Conservation (phyloP, 2,113 vertebrate genomes). For the Oryzias javanicus region DNA sequence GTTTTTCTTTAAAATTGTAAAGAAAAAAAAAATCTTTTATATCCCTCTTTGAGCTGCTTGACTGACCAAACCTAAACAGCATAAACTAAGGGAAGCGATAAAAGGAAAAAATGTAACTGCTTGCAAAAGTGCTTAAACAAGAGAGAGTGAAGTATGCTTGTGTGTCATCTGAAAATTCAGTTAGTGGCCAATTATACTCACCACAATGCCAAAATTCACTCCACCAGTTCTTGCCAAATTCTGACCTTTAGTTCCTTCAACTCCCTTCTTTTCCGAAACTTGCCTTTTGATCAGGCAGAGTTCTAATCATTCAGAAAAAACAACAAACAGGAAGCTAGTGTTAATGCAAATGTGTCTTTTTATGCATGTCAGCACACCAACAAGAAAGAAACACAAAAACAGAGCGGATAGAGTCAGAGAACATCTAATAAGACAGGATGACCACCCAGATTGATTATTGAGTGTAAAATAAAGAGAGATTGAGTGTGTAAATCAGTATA, state of each 20-base stretch:
- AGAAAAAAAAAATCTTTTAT: background rate
- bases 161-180: slow-evolving; percentile 15
- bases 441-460: too few relatives aligned
- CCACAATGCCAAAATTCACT: slow-evolving; percentile 96
- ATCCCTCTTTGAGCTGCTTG: slow-evolving; percentile 10
- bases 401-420: background rate
- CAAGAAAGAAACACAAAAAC: slow-evolving; percentile 12
- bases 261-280: too few relatives aligned
- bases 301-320: slow-evolving; percentile 87
- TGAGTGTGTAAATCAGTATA: too few relatives aligned
- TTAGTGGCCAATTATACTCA: slow-evolving; percentile 75
- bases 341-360: slow-evolving; percentile 56
- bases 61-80: slow-evolving; percentile 1
- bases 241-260: slow-evolving; percentile 89
- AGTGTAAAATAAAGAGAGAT: too few relatives aligned
- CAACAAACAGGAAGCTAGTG: slow-evolving; percentile 23
- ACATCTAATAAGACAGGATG: too few relatives aligned
- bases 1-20: slow-evolving; percentile 12
- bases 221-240: slow-evolving; percentile 93
- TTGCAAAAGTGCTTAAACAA: slow-evolving; percentile 10
- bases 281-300: too few relatives aligned
- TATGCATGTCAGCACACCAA: slow-evolving; percentile 30
- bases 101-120: slow-evolving; percentile 3
- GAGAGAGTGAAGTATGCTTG: slow-evolving; percentile 14
- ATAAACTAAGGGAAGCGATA: slow-evolving; percentile 1